Conservation (phyloP, 1,140 invertebrate genomes). For the Orchestia grillus region DNA sequence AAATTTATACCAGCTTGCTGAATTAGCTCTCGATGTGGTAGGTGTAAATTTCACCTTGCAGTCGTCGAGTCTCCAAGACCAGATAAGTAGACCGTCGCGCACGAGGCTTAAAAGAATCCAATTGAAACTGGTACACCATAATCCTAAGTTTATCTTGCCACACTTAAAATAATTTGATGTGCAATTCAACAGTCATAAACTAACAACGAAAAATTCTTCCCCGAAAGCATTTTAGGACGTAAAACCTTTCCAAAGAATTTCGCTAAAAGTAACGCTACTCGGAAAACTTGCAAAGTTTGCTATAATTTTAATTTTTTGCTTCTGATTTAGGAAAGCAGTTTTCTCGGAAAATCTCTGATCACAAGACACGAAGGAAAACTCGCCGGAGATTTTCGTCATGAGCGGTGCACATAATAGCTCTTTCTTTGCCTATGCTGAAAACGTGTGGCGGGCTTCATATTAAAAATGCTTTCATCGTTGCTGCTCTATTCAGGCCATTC, state of each 20-base stretch:
- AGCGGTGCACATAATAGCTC: not conserved
- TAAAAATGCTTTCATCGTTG: constrained; percentile 51
- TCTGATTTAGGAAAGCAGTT: not conserved
- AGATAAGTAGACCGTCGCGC: too few species aligned
- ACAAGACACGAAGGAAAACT: not conserved
- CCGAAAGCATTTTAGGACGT: not conserved
- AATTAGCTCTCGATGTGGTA: too few species aligned
- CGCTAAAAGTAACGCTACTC: not conserved
- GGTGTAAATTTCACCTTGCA: too few species aligned
- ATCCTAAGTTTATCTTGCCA: too few species aligned
- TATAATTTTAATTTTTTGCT: not conserved
- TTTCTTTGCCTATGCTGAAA: not conserved
- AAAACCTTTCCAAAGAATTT: not conserved
- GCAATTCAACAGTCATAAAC: too few species aligned
- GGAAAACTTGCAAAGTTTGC: not conserved
- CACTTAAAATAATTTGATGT: too few species aligned
- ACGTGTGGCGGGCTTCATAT: constrained; percentile 31
- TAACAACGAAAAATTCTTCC: too few species aligned
- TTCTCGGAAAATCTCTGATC: not conserved
- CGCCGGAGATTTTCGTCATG: not conserved
- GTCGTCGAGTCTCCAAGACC: too few species aligned
- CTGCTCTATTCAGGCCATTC: constrained; percentile 46
- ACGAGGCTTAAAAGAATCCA: too few species aligned
- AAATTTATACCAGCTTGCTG: too few species aligned
- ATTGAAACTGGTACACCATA: too few species aligned